phyloP scores from a whole-genome alignment of 2,888 invertebrate species.

The Stenotaenia linearis region DNA sequence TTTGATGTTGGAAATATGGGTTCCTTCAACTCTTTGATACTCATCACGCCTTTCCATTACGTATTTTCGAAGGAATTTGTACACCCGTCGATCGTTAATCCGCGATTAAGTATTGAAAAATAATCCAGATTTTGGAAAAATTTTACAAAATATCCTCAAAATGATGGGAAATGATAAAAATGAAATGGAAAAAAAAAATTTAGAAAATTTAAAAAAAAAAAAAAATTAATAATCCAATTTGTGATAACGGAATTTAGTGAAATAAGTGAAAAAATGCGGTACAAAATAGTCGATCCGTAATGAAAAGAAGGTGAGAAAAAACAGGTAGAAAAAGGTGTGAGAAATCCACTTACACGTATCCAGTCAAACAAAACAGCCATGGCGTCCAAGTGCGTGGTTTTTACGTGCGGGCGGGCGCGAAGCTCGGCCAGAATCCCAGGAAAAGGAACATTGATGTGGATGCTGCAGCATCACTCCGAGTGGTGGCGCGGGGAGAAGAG shows the following conservation, averaged over 20 bases:
- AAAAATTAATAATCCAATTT: not conserved
- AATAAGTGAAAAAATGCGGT: not conserved
- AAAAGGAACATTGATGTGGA: conserved; percentile 24
- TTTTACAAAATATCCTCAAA: no score
- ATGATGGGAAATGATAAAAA: no score
- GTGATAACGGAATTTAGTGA: no score
- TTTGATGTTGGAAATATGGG: not conserved
- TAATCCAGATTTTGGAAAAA: no score
- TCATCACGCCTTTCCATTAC: not conserved
- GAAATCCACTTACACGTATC: conserved; percentile 22
- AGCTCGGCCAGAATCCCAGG: conserved; percentile 24
- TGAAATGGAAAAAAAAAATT: no score
- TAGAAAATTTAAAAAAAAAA: not conserved
- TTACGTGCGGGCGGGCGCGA: conserved; percentile 26
- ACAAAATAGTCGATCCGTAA: not conserved
- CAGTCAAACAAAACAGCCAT: conserved; percentile 12
- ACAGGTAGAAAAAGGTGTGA: conserved; percentile 16
- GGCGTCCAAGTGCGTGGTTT: conserved; percentile 19
- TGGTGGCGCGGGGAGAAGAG: conserved; percentile 20
- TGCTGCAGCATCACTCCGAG: conserved; percentile 26
- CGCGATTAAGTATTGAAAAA: no score
- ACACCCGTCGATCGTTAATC: not conserved
- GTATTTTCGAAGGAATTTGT: not conserved
- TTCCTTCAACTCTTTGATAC: not conserved
- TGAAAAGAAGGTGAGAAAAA: not conserved